Conservation (phyloP, 2,797 vertebrate species). For the Holocentrus rufus region DNA sequence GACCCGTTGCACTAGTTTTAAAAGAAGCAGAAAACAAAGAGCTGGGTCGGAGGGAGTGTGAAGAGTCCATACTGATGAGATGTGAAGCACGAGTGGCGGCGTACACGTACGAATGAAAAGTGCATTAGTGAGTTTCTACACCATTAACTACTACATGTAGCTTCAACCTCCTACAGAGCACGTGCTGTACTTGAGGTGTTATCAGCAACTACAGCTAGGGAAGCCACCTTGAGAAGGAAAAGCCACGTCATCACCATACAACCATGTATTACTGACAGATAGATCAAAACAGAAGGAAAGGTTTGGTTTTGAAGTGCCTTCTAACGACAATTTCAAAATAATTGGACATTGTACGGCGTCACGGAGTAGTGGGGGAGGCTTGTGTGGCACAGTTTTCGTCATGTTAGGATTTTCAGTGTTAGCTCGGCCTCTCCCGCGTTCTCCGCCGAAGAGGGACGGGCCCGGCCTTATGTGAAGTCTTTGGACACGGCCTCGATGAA, state of each 20-base stretch:
- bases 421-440: slow-evolving; percentile 4
- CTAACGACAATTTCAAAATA: slow-evolving; percentile 26
- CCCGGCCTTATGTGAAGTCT: slow-evolving; percentile 83
- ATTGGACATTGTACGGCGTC: slow-evolving; percentile 29
- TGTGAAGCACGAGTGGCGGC: slow-evolving; percentile 7
- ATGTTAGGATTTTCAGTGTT: slow-evolving; percentile 30
- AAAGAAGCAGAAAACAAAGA: background rate
- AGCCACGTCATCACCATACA: slow-evolving; percentile 35
- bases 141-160: slow-evolving; percentile 51
- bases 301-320: slow-evolving; percentile 26
- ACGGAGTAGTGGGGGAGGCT: slow-evolving; percentile 40
- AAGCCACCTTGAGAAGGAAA: slow-evolving; percentile 29
- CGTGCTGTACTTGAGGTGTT: slow-evolving; percentile 14
- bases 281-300: slow-evolving; percentile 32
- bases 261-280: slow-evolving; percentile 33
- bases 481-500: slow-evolving; percentile 87
- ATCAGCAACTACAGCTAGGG: slow-evolving; percentile 6
- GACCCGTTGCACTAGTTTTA: background rate
- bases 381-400: slow-evolving; percentile 36
- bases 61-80: slow-evolving; percentile 16
- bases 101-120: slow-evolving; percentile 41
- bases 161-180: slow-evolving; percentile 11
- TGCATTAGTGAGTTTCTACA: slow-evolving; percentile 59
- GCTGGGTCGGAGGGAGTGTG: background rate
- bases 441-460: background rate